Evolutionary conservation across 2,113 vertebrate genomes (phyloP), one percentile per base, ranked within the genome.

Genomic region (Amphilophus citrinellus): DNA sequence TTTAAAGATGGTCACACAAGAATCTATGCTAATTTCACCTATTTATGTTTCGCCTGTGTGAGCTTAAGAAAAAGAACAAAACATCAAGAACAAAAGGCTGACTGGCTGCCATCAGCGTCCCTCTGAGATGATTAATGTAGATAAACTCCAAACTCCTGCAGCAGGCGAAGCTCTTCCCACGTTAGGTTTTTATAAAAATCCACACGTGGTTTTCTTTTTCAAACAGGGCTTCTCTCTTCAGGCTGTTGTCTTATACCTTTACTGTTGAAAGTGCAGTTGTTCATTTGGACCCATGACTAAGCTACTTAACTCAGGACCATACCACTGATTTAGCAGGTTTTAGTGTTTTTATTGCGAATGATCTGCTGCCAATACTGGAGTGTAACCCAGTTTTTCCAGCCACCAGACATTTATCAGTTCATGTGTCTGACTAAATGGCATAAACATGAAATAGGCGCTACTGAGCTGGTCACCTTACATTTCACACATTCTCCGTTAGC

Each of bases 211-310:
- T 56, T 86, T 82, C 37, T 61, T 71, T 71, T 83, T n/a, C 75
- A 85, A 84, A 88, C 84, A 90, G 90, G 90, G 82, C 86, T 86
- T 79, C 32, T 87, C 79, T 87, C 76, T 90, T 80, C 87, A 87
- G 87, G 84, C 85, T 85, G 82, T 82, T 83, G 89, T 86, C 79
- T 84, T 61, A 44, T 71, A 83, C 80, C 68, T 89, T 89, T 80
- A 83, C 66, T 71, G 82, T 56, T 89, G n/a, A 83, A 88, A 88
- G 82, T 91, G 87, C 89, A 90, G 88, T 88, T 81, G 77, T 53
- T 83, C 53, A 82, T 61, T 86, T 77, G 56, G 66, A 88, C 56
- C 86, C 56, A 65, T 14, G 77, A 91, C 84, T 77, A 85, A 87
- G 91, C 89, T 89, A 77, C 71, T 68, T 53, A 20, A 83, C 71